These are phyloP conservation scores for Tetraneura akinire DNA, from an alignment of 1,140 invertebrate genomes.

Conservation along the genomic window DNA sequence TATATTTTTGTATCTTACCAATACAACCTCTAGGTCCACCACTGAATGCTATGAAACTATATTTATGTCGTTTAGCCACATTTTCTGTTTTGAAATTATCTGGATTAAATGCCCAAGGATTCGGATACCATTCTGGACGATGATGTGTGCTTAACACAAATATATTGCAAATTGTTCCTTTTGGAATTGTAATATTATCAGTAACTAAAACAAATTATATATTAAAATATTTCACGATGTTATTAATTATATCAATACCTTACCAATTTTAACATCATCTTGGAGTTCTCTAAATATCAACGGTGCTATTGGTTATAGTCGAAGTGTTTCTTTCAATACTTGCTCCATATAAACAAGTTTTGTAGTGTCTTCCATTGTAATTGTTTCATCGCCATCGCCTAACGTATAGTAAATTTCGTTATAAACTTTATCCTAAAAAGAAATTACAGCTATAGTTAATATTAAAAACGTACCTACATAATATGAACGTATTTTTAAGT, in stretches of 20 bases:
- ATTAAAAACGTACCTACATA: no score
- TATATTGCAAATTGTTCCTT: neutral
- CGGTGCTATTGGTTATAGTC: constrained; percentile 66
- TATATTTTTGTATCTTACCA: constrained; percentile 57
- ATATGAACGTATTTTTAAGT: no score
- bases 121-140: constrained; percentile 61
- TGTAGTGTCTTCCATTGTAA: constrained; percentile 63
- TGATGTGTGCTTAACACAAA: constrained; percentile 63
- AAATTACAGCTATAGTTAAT: no score
- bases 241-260: no score
- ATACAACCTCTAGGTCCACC: constrained; percentile 62
- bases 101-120: constrained; percentile 64
- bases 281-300: constrained; percentile 62
- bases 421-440: constrained; percentile 53
- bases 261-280: constrained; percentile 59
- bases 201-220: neutral
- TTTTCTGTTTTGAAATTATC: constrained; percentile 63
- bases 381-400: constrained; percentile 57
- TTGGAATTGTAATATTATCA: neutral
- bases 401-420: constrained; percentile 59
- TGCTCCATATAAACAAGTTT: constrained; percentile 65
- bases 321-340: constrained; percentile 65
- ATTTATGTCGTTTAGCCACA: constrained; percentile 55
- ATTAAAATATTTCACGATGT: neutral
- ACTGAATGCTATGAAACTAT: constrained; percentile 61